Evolutionary conservation across 2,113 vertebrate species (phyloP).

Genomic region (Edolisoma coerulescens): DNA sequence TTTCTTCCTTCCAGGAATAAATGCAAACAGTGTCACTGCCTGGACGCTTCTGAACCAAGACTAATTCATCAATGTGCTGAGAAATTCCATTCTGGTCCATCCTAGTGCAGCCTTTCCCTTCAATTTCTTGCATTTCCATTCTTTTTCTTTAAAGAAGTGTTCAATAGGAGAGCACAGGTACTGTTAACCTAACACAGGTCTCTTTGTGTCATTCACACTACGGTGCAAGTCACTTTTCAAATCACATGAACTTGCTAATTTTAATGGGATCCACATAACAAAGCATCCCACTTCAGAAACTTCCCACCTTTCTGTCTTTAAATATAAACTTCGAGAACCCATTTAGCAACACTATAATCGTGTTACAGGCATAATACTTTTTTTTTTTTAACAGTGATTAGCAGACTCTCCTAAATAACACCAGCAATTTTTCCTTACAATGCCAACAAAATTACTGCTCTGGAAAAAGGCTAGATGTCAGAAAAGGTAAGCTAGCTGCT

Average conservation of each 20-base stretch:
- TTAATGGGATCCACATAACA: background rate
- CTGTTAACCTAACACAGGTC: background rate
- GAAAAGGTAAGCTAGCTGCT: background rate
- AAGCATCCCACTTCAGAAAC: background rate
- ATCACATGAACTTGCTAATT: background rate
- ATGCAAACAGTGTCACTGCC: background rate
- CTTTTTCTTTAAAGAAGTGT: background rate
- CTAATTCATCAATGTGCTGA: background rate
- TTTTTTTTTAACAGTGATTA: background rate
- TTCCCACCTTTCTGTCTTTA: background rate
- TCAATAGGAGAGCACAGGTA: background rate
- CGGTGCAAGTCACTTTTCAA: background rate
- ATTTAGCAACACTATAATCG: background rate
- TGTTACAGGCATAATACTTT: background rate
- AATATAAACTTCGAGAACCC: background rate
- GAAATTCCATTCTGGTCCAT: background rate
- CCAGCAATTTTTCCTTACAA: background rate
- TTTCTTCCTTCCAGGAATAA: slow-evolving; percentile 19
- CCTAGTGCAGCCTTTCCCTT: background rate
- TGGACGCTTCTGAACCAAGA: background rate
- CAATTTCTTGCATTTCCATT: background rate
- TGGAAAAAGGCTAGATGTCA: background rate
- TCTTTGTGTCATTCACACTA: background rate
- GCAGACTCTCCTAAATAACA: background rate
- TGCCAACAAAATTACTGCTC: background rate